A percentile compares a stretch with the other conserved stretches of the same genome.
Conservation (phyloP, 2,113 vertebrate genomes). For the Chamaea fasciata region DNA sequence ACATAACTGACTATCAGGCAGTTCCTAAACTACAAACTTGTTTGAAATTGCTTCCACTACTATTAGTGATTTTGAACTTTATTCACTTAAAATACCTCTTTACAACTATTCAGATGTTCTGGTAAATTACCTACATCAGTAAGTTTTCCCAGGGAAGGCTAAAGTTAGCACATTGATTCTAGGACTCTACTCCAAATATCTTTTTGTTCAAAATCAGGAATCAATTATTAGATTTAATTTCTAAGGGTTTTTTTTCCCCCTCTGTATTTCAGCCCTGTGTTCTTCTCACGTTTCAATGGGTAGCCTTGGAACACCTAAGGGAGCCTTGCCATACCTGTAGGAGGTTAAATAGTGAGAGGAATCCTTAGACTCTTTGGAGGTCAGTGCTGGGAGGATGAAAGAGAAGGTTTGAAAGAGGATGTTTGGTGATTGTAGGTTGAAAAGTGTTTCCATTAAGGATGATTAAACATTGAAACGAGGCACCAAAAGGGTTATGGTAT, state of each 20-base stretch:
- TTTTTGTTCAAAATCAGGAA: neutral
- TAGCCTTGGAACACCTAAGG: neutral
- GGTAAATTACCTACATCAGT: neutral
- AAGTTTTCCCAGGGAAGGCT: neutral
- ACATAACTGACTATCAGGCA: neutral
- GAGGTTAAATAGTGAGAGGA: neutral
- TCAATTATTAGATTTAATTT: neutral
- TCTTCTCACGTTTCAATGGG: fast-evolving
- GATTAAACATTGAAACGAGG: neutral
- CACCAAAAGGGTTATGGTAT: neutral
- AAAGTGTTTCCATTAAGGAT: neutral
- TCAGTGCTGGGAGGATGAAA: neutral
- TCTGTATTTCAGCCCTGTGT: neutral
- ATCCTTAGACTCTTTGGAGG: neutral
- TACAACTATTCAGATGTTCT: neutral
- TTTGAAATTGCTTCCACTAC: neutral
- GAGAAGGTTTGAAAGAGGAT: neutral
- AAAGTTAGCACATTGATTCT: neutral
- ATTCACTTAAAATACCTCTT: neutral
- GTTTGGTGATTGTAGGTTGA: neutral
- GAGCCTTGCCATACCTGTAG: neutral
- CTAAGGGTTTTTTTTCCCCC: neutral
- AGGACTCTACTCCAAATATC: neutral
- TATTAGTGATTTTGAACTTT: neutral
- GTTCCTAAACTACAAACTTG: neutral